Base-by-base conservation (phyloP, 2,888 invertebrate genomes). In the Eupithecia vulgata region DNA sequence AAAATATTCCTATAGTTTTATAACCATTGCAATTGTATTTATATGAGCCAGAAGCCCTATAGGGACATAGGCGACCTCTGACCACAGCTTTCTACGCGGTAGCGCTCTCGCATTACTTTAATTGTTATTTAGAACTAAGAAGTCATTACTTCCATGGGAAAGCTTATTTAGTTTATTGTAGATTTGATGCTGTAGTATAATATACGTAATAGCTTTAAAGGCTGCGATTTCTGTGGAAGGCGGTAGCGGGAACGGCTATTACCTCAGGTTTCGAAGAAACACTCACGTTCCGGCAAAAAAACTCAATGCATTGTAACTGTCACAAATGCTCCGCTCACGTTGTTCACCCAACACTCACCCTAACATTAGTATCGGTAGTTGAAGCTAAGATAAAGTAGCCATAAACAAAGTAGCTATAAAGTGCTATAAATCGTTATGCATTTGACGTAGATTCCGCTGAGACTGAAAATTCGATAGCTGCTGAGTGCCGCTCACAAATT, bases 41-140 rank as follows among this genome's bases (percentile, higher is more conserved):
- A 69, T 62, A 69, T 61, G 25, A 71, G 52, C 64, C 70, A n/a
- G 40, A 25, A 71, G 52, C 64, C 71, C 45, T 71, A 73, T 59
- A 71, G 71, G 76, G 69, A 68, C 73, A 69, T 52, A 57, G 42
- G 25, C n/a, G 73, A 74, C 80, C 73, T 68, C 15, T 80, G 82
- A 80, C 83, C 78, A 70, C 70, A 61, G 81, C 84, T 84, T 84
- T 84, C 84, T 84, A 84, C 73, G 77, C 76, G 74, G 80, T 75
- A 79, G 84, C 82, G 70, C 25, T 59, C 21, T 48, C 25, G 64
- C 59, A 74, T 67, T 77, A 70, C 71, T 71, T 71, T 72, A 70
- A 71, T 73, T 76, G 75, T 75, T 70, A 70, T 74, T 69, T 70
- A 72, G 74, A 67, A 67, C 25, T 62, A 48, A 62, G 40, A 15